These are phyloP conservation scores for Drosophila takahashii DNA, from an alignment of 1,140 invertebrate genomes.

Conservation along the genomic window DNA sequence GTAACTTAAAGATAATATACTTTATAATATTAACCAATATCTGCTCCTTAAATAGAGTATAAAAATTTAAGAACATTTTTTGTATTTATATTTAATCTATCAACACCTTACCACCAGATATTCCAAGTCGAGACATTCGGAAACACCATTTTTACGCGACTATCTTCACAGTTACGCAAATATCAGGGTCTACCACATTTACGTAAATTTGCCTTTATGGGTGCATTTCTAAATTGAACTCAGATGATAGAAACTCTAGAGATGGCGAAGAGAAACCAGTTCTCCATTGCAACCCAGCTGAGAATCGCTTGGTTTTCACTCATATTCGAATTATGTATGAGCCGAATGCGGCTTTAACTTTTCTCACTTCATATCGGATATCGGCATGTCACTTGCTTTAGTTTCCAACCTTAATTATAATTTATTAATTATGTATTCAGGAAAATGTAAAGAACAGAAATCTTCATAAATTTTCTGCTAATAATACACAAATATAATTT, in stretches of 20 bases:
- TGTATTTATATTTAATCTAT: too few species aligned
- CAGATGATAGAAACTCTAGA: background rate
- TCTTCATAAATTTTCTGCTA: too few species aligned
- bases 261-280: slow-evolving; percentile 18
- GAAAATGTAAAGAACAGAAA: background rate
- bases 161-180: slow-evolving; percentile 6
- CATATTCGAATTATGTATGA: slow-evolving; percentile 18
- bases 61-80: too few species aligned
- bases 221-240: slow-evolving; percentile 3
- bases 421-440: background rate
- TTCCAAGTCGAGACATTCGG: background rate
- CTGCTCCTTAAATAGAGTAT: too few species aligned
- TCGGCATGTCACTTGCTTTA: background rate
- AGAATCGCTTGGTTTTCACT: slow-evolving; percentile 16
- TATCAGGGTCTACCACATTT: slow-evolving; percentile 25
- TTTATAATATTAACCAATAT: too few species aligned
- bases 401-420: background rate
- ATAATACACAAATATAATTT: too few species aligned
- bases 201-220: slow-evolving; percentile 3
- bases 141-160: background rate
- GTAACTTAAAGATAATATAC: too few species aligned
- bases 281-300: slow-evolving; percentile 22
- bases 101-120: background rate
- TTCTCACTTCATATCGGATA: background rate
- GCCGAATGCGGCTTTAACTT: background rate